A percentile compares a stretch with the other conserved stretches of the same genome.
Conservation (phyloP, 2,113 vertebrate species). For the Fukomys damarensis region DNA sequence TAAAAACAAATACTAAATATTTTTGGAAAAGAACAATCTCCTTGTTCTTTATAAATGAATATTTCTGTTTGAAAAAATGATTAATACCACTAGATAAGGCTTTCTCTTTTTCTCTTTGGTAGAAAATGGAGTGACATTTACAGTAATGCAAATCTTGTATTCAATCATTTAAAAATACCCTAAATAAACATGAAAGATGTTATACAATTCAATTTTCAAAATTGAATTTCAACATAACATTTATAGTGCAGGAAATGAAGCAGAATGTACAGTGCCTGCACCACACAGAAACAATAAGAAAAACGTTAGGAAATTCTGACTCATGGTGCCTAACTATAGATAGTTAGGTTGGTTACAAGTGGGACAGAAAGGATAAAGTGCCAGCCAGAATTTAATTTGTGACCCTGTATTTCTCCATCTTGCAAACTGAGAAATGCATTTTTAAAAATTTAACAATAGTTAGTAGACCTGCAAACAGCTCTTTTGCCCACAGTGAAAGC, state of each 20-base stretch:
- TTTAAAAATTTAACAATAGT: conserved; percentile 38
- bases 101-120: not conserved
- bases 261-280: conserved; percentile 1
- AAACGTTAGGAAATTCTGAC: conserved; percentile 37
- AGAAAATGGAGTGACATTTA: not conserved
- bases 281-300: conserved; percentile 34
- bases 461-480: conserved; percentile 10
- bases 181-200: conserved; percentile 9
- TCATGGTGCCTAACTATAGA: conserved; percentile 32
- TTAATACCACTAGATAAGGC: not conserved
- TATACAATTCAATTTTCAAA: not conserved
- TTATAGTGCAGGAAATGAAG: not conserved
- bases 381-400: conserved; percentile 13
- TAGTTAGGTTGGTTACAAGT: conserved; percentile 49
- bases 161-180: not conserved
- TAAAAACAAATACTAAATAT: not conserved
- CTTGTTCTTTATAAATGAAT: not conserved
- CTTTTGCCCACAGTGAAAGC: not conserved
- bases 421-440: conserved; percentile 36
- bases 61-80: not conserved
- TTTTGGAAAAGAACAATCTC: not conserved
- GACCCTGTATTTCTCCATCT: not conserved
- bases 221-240: conserved; percentile 37
- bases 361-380: conserved; percentile 59
- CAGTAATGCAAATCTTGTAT: not conserved